Evolutionary conservation across 2,113 vertebrate genomes (phyloP), one percentile per base, ranked within the genome.

Genomic region (Callorhinus ursinus): DNA sequence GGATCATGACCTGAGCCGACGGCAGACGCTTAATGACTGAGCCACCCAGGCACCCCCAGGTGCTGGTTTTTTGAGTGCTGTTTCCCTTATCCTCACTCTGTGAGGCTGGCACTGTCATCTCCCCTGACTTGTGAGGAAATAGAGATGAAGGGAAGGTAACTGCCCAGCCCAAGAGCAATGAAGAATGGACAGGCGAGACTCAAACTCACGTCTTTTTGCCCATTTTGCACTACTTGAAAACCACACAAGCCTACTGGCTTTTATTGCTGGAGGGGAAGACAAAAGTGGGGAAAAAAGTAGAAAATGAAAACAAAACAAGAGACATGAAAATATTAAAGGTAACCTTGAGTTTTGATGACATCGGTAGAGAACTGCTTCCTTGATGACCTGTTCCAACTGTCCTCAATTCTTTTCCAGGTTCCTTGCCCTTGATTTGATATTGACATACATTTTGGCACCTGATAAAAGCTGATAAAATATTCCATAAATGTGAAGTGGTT

Each of bases 381-480:
- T 55, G 26, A 94, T 82, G 65, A 39, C 24, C n/a, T 19, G 79
- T 79, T 88, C 57, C 26, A 86, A 24, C 13, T 67, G 16, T 59
- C 61, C 31, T 87, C 81, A 74, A 18, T 93, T 88, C 69, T 96
- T 94, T 93, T 61, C 67, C n/a, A 42, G 46, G 57, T 69, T 88
- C n/a, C 15, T 85, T 94, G 53, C 18, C 87, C 51, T 94, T 76
- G 85, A n/a, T 84, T 89, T 88, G 72, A 89, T 86, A 77, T 88
- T 71, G 72, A 83, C 46, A 53, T 89, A 61, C 36, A 79, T 49
- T 97, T 93, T 74, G 77, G 51, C 42, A 91, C 21, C 12, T 85
- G 63, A 81, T 91, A 72, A 85, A 74, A 13, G 15, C 61, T 90
- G 82, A 71, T 71, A 87, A 93, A 67, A 39, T 82, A 69, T 69